Evolutionary conservation across 2,113 vertebrate genomes (phyloP).

Genomic region (Peucedramus taeniatus): DNA sequence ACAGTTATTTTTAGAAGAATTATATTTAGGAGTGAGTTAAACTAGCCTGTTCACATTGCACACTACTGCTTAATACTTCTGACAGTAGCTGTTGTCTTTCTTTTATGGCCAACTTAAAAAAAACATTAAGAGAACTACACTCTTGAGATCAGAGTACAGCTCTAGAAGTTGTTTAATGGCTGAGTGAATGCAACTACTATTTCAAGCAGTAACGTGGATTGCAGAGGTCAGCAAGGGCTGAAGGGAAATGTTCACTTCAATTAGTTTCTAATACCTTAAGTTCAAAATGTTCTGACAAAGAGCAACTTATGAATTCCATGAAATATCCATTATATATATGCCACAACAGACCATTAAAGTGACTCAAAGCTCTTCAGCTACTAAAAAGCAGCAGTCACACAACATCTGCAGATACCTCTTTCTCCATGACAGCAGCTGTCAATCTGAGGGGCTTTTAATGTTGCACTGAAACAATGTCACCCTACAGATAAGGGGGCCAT

Average conservation of each 20-base stretch:
- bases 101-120: conserved; percentile 2
- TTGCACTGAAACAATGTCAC: neutral
- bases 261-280: neutral
- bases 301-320: neutral
- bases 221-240: neutral
- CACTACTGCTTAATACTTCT: neutral
- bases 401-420: neutral
- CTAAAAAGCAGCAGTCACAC: neutral
- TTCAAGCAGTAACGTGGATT: neutral
- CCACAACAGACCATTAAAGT: neutral
- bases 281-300: conserved; percentile 5
- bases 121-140: neutral
- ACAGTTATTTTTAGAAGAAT: neutral
- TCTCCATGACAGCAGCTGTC: neutral
- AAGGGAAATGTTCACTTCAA: neutral
- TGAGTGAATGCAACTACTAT: neutral
- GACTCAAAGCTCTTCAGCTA: neutral
- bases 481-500: neutral
- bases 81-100: neutral
- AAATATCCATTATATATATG: neutral
- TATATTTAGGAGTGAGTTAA: neutral
- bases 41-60: neutral
- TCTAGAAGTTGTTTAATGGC: neutral
- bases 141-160: neutral
- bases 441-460: neutral